Base-by-base conservation (phyloP, 37 sponge, comb jelly and placozoan genomes). In the Hormiphora californensis region DNA sequence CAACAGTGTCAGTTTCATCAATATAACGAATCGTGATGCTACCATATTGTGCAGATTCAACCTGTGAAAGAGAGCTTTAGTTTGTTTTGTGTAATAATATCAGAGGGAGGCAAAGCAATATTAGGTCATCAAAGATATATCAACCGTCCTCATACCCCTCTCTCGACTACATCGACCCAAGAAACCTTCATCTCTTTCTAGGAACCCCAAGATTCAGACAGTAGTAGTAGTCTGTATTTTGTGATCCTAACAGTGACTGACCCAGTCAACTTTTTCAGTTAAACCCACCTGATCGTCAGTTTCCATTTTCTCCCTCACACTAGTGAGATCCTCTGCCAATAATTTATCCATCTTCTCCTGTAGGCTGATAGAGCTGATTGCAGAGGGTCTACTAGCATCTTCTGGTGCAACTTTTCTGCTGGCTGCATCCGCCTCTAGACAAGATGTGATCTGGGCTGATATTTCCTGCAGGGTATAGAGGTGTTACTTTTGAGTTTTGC, bases 211-310 rank as follows among this genome's bases (percentile, higher is more conserved):
- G n/a, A n/a, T n/a, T n/a, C n/a, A n/a, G n/a, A n/a, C n/a, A n/a
- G n/a, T n/a, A n/a, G n/a, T n/a, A n/a, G n/a, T n/a, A n/a, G n/a
- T n/a, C n/a, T n/a, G n/a, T n/a, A n/a, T n/a, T n/a, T n/a, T n/a
- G n/a, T n/a, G n/a, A n/a, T n/a, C n/a, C n/a, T n/a, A n/a, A n/a
- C n/a, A n/a, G n/a, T n/a, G n/a, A n/a, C n/a, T n/a, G n/a, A n/a
- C n/a, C n/a, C n/a, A n/a, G n/a, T n/a, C n/a, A n/a, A n/a, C n/a
- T n/a, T n/a, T n/a, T n/a, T n/a, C n/a, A n/a, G n/a, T n/a, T n/a
- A n/a, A 65, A 65, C 38, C 4, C 43, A 73, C 81, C 81, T 28
- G 46, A 36, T 73, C 81, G n/a, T 73, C 81, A 43, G 81, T 46
- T 39, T 38, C 28, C 81, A 73, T n/a, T 19, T 32, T 73, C n/a